These are phyloP conservation scores for Mustela lutreola DNA, from an alignment of 2,113 vertebrate genomes.

Conservation along the genomic window DNA sequence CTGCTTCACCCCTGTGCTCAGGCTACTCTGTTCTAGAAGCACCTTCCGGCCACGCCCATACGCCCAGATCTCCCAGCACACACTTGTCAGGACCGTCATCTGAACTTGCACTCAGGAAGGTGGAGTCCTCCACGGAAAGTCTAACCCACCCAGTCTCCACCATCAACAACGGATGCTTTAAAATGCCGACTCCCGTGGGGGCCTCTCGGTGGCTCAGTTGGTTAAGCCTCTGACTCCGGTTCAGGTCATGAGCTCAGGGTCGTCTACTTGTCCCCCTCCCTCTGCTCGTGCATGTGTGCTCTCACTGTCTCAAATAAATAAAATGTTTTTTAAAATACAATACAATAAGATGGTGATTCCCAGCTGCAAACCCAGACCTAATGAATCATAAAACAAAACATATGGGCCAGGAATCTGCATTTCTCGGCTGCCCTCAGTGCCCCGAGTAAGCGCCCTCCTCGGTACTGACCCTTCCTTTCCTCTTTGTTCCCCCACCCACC, in stretches of 20 bases:
- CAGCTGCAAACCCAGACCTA: neutral
- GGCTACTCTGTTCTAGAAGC: neutral
- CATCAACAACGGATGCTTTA: neutral
- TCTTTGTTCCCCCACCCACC: neutral
- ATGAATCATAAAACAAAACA: neutral
- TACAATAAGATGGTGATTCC: neutral
- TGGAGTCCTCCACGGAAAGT: neutral
- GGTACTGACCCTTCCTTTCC: neutral
- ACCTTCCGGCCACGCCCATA: neutral
- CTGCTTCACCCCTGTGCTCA: rapidly evolving
- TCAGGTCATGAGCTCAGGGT: neutral
- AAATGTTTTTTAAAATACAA: neutral
- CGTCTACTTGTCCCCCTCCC: neutral
- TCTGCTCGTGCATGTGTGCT: neutral
- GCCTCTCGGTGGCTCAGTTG: neutral
- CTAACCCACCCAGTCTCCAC: neutral
- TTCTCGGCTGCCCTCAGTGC: neutral
- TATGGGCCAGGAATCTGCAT: neutral
- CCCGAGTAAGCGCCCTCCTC: too few relatives aligned
- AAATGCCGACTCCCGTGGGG: neutral
- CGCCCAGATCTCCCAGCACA: neutral
- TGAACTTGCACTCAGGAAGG: neutral
- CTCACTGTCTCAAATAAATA: neutral
- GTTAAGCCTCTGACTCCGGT: neutral
- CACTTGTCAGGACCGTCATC: too few relatives aligned